Conservation (phyloP, 2,113 vertebrate genomes). For the Numida meleagris region DNA sequence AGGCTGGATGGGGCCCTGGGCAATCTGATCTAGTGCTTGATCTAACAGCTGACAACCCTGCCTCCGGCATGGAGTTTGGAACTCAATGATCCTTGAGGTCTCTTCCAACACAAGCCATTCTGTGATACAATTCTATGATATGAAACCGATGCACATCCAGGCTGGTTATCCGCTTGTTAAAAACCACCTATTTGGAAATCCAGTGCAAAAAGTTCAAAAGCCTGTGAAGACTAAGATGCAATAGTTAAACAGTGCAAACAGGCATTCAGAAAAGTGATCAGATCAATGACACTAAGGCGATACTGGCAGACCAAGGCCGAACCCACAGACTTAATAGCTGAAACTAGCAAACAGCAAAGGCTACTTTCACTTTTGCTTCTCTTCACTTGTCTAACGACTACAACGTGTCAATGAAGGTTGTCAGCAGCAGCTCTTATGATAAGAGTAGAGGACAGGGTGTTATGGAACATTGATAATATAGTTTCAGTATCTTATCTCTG, state of each 20-base stretch:
- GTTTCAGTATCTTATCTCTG: background rate
- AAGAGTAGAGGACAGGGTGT: background rate
- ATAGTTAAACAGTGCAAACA: background rate
- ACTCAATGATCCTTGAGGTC: too few relatives aligned
- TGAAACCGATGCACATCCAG: background rate
- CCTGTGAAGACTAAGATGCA: background rate
- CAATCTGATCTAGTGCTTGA: too few relatives aligned
- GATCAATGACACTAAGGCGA: background rate
- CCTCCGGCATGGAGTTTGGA: too few relatives aligned
- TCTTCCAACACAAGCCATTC: too few relatives aligned
- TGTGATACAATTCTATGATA: too few relatives aligned
- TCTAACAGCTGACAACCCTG: too few relatives aligned
- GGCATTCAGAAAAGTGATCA: background rate
- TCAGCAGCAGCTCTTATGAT: background rate
- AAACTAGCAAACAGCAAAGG: background rate
- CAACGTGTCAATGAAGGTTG: fast-evolving
- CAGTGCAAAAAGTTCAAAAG: background rate
- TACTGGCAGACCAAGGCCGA: background rate
- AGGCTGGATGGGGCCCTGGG: too few relatives aligned
- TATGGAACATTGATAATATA: background rate
- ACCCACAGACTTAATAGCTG: background rate
- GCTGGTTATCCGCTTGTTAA: background rate
- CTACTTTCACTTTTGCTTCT: background rate
- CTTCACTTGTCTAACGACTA: background rate
- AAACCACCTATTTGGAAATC: background rate